Conservation (phyloP, 2,113 vertebrate genomes). For the Sylvietta virens region DNA sequence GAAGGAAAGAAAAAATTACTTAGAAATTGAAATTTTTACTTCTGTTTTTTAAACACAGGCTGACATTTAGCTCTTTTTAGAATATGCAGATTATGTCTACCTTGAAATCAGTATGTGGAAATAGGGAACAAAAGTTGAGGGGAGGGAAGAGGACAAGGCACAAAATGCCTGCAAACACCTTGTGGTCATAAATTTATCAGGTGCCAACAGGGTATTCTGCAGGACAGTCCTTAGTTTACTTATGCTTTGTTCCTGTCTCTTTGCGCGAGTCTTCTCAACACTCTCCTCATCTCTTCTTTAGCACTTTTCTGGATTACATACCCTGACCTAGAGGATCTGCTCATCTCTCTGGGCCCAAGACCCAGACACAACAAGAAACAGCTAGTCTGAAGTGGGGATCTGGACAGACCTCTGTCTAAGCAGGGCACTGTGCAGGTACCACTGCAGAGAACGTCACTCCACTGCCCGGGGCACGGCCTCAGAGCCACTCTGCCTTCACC, state of each 20-base stretch:
- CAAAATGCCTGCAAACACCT: neutral
- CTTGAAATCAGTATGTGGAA: slow-evolving; percentile 15
- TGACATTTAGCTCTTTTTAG: neutral
- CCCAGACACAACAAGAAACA: neutral
- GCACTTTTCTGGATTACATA: neutral
- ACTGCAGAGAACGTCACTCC: fast-evolving
- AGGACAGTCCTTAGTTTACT: neutral
- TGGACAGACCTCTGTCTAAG: neutral
- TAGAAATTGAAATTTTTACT: neutral
- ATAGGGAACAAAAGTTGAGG: neutral
- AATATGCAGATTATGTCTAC: neutral
- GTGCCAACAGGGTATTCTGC: neutral
- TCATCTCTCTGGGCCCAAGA: neutral
- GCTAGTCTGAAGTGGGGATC: neutral
- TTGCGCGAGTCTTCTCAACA: neutral
- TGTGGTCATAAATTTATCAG: neutral
- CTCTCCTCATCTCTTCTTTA: neutral
- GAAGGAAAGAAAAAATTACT: slow-evolving; percentile 12
- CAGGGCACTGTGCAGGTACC: neutral
- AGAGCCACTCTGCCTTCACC: neutral
- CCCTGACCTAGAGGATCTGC: neutral
- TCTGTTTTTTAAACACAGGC: neutral
- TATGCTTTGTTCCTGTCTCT: neutral
- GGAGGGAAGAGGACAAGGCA: neutral
- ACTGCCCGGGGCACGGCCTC: neutral